Evolutionary conservation across 2,888 invertebrate species (phyloP).

Genomic region (Nephrotoma guestfalica): DNA sequence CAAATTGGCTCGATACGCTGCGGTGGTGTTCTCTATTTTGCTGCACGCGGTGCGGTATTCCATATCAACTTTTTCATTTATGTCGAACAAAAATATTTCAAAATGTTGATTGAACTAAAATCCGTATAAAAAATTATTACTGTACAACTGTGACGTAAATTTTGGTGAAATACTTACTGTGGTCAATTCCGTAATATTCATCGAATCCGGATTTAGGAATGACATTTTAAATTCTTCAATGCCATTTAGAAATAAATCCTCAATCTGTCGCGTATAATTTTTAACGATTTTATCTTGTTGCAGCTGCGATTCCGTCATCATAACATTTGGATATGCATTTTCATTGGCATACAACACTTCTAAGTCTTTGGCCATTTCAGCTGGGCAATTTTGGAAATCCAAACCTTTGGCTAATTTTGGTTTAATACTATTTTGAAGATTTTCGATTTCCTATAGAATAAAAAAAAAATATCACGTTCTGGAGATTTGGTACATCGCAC

Average conservation of each 20-base stretch:
- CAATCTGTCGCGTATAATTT: not conserved
- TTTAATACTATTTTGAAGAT: not conserved
- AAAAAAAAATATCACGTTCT: not conserved
- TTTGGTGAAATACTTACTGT: not conserved
- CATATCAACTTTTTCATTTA: not conserved
- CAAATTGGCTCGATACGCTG: not conserved
- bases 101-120: not conserved
- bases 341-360: not conserved
- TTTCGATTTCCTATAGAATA: not conserved
- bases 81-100: not conserved
- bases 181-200: not conserved
- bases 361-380: not conserved
- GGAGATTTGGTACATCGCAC: not conserved
- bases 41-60: not conserved
- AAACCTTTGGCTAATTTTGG: not conserved
- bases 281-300: not conserved
- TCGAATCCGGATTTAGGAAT: not conserved
- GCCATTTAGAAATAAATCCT: not conserved
- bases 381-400: not conserved
- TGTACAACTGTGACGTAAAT: not conserved
- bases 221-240: not conserved
- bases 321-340: not conserved
- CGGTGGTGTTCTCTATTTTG: not conserved
- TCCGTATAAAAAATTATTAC: not conserved
- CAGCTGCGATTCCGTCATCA: not conserved